A percentile compares a stretch with the other conserved stretches of the same genome.
Conservation (phyloP, 2,888 invertebrate species). For the Caenorhabditis doughertyi region DNA sequence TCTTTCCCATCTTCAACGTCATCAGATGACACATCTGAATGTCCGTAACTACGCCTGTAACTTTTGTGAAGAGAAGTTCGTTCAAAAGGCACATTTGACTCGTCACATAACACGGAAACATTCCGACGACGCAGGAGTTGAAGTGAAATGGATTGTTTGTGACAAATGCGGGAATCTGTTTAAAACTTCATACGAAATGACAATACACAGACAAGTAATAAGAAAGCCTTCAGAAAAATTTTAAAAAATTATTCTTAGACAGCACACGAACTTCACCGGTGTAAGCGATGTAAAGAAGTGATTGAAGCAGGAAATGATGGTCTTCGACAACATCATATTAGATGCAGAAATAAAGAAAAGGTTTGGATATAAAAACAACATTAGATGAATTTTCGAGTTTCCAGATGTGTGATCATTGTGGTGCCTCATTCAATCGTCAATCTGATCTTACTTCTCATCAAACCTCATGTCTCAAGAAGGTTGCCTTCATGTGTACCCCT, state of each 20-base stretch:
- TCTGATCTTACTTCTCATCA: slow-evolving; percentile 59
- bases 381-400: neutral
- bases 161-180: slow-evolving; percentile 65
- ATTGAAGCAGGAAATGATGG: slow-evolving; percentile 36
- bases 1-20: slow-evolving; percentile 72
- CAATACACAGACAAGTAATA: slow-evolving; percentile 54
- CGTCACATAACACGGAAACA: slow-evolving; percentile 68
- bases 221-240: neutral
- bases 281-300: slow-evolving; percentile 47
- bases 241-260: slow-evolving; percentile 28
- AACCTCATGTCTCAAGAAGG: slow-evolving; percentile 58
- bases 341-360: slow-evolving; percentile 47
- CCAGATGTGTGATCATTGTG: slow-evolving; percentile 30
- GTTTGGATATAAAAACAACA: slow-evolving; percentile 18
- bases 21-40: slow-evolving; percentile 71
- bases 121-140: slow-evolving; percentile 37
- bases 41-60: slow-evolving; percentile 67
- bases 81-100: slow-evolving; percentile 71
- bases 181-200: slow-evolving; percentile 61
- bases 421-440: slow-evolving; percentile 49
- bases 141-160: slow-evolving; percentile 51
- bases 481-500: slow-evolving; percentile 58
- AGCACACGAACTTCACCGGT: slow-evolving; percentile 40
- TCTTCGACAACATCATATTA: slow-evolving; percentile 59
- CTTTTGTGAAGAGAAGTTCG: slow-evolving; percentile 67